These are phyloP conservation scores for Brachionus calyciflorus DNA, from an alignment of 1,140 invertebrate species.

Conservation along the genomic window DNA sequence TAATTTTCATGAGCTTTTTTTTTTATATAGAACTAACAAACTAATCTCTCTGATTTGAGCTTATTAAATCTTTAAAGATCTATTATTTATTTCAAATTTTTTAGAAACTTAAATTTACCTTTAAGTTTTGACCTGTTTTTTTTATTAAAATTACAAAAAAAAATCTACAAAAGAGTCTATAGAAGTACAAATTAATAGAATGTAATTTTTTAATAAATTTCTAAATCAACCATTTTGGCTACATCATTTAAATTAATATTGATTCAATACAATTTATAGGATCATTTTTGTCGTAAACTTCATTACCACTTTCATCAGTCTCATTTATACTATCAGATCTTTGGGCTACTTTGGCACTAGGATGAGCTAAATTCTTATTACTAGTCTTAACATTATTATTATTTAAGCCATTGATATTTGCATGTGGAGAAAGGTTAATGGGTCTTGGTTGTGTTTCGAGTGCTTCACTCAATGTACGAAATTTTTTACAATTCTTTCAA, in stretches of 20 bases:
- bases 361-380: not conserved
- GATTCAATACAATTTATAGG: conserved; percentile 2
- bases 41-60: too few species aligned
- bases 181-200: too few species aligned
- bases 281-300: not conserved
- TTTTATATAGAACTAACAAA: too few species aligned
- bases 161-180: too few species aligned
- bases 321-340: not conserved
- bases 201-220: too few species aligned
- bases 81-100: too few species aligned
- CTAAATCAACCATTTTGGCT: too few species aligned
- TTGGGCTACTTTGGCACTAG: not conserved
- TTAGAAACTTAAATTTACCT: too few species aligned
- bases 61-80: too few species aligned
- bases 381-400: not conserved
- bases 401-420: not conserved
- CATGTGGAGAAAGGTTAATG: not conserved
- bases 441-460: conserved; percentile 13
- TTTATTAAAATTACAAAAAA: too few species aligned
- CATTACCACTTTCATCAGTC: not conserved
- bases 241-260: not conserved
- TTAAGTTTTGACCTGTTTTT: too few species aligned
- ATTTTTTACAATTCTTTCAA: conserved; percentile 40
- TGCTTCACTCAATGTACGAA: conserved; percentile 29
- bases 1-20: too few species aligned